These are phyloP conservation scores for Esox lucius DNA, from an alignment of 2,797 vertebrate species.

Conservation along the genomic window DNA sequence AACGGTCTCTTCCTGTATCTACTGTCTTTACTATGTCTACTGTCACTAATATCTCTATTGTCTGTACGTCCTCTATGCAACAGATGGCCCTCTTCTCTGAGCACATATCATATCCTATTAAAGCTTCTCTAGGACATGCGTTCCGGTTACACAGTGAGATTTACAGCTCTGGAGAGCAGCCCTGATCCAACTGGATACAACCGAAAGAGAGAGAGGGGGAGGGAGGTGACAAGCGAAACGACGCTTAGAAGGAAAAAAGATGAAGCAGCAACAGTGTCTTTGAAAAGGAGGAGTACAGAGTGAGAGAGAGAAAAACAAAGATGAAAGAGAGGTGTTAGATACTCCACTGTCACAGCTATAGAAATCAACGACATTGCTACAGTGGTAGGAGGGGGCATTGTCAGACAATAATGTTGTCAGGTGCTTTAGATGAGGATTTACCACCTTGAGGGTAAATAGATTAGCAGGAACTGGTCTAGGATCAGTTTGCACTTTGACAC, in stretches of 20 bases:
- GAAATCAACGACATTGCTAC: not conserved
- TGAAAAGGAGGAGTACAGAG: not conserved
- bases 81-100: constrained; percentile 68
- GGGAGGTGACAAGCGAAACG: constrained; percentile 3
- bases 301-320: not conserved
- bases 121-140: constrained; percentile 69
- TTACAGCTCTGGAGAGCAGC: constrained; percentile 56
- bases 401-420: not conserved
- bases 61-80: constrained; percentile 43
- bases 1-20: too few relatives aligned
- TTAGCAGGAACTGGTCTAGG: constrained; percentile 31
- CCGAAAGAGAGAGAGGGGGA: constrained; percentile 16
- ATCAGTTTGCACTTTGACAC: constrained; percentile 38
- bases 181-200: constrained; percentile 67
- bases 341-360: constrained; percentile 7
- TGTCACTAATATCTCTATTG: not conserved
- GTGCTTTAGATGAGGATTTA: constrained; percentile 30
- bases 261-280: not conserved
- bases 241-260: not conserved
- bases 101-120: constrained; percentile 79
- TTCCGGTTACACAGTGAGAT: constrained; percentile 73
- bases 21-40: too few relatives aligned
- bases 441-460: constrained; percentile 27
- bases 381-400: not conserved
- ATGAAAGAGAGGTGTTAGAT: constrained; percentile 16